phyloP scores from a whole-genome alignment of 2,888 invertebrate genomes.

The Vesta saturnalis region DNA sequence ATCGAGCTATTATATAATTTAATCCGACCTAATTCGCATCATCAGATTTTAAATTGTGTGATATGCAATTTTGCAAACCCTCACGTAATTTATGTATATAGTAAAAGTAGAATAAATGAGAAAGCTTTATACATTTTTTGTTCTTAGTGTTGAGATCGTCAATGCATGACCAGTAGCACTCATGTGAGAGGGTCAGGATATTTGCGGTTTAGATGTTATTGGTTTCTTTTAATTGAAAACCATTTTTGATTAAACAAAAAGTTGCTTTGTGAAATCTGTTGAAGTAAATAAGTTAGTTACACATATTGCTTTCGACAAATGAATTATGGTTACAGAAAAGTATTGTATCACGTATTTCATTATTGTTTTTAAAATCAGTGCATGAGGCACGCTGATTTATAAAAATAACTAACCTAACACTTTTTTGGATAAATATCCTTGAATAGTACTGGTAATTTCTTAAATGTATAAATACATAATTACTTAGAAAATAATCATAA shows the following conservation, averaged over 20 bases:
- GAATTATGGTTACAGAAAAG: not conserved
- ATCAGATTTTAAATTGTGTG: not conserved
- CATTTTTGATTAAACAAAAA: constrained; percentile 9
- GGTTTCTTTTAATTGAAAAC: constrained; percentile 42
- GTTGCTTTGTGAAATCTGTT: constrained; percentile 2
- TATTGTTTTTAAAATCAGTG: not conserved
- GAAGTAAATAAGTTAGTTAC: not conserved
- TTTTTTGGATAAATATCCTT: too few relatives aligned
- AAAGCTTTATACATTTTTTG: not conserved
- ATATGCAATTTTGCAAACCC: not conserved
- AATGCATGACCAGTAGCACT: constrained; percentile 48
- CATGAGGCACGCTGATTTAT: too few relatives aligned
- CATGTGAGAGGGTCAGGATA: constrained; percentile 44
- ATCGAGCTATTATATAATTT: constrained; percentile 17
- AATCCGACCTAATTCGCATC: constrained; percentile 9
- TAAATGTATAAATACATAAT: too few relatives aligned
- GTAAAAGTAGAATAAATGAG: not conserved
- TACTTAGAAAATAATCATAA: too few relatives aligned
- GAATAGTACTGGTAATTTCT: too few relatives aligned
- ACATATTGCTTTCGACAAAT: constrained; percentile 2
- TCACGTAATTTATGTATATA: too few relatives aligned
- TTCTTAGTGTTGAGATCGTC: constrained; percentile 22
- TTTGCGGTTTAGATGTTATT: constrained; percentile 46
- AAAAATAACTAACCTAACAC: too few relatives aligned
- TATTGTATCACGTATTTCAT: not conserved